Percentiles rank a stretch among this genome's conserved stretches.
These are phyloP conservation scores for Cryptotermes secundus DNA, from an alignment of 1,140 invertebrate species.

Conservation along the genomic window DNA sequence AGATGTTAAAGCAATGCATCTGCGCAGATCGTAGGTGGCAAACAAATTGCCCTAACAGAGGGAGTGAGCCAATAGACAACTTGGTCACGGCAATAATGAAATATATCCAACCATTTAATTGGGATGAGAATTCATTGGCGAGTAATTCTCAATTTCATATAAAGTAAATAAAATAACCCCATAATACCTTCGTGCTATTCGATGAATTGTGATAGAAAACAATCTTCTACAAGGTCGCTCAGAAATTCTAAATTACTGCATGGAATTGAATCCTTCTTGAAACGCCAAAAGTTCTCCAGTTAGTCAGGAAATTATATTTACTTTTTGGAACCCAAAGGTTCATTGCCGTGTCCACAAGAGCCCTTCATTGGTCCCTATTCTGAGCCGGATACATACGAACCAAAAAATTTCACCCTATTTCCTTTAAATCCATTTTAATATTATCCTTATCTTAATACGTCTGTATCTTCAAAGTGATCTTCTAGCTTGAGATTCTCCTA, in stretches of 20 bases:
- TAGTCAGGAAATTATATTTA: no score
- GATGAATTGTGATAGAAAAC: neutral
- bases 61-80: neutral
- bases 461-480: no score
- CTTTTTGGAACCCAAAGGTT: no score
- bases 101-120: neutral
- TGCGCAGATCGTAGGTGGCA: neutral
- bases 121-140: neutral
- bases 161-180: neutral
- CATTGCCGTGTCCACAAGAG: no score
- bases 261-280: no score
- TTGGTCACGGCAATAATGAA: neutral
- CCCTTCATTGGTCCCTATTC: no score
- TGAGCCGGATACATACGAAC: no score
- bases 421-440: no score
- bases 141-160: neutral
- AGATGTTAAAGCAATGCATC: neutral
- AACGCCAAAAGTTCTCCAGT: no score
- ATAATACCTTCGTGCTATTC: neutral
- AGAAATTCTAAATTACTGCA: neutral
- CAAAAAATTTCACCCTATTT: no score
- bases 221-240: neutral
- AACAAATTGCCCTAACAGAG: neutral
- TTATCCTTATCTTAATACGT: no score
- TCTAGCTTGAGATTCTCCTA: no score